phyloP scores from a whole-genome alignment of 2,888 invertebrate genomes.

The Hartigia nigra region DNA sequence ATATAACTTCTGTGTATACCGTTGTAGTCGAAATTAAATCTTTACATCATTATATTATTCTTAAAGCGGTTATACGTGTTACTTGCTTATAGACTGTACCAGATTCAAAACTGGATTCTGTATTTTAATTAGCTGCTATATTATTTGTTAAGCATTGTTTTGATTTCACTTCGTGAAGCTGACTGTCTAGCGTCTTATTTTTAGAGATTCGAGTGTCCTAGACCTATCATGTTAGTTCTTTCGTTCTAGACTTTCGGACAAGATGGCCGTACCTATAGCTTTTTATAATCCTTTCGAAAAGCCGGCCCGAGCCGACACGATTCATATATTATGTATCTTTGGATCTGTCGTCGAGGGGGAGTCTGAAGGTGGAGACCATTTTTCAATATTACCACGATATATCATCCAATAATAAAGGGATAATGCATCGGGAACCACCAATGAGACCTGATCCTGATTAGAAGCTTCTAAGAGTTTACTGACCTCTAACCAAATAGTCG shows the following conservation, averaged over 20 bases:
- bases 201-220: not conserved
- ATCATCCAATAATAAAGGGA: constrained; percentile 49
- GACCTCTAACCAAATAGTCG: constrained; percentile 28
- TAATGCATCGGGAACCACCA: constrained; percentile 40
- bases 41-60: not conserved
- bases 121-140: not conserved
- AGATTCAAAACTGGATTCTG: not conserved
- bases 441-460: constrained; percentile 44
- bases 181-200: not conserved
- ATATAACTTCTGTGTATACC: not conserved
- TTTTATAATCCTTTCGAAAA: constrained; percentile 37
- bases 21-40: not conserved
- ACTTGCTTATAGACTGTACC: not conserved
- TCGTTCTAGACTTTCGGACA: not conserved
- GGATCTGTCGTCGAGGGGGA: constrained; percentile 47
- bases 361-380: constrained; percentile 36
- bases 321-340: constrained; percentile 45
- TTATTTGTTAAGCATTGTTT: not conserved
- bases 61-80: not conserved
- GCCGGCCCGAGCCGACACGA: constrained; percentile 29
- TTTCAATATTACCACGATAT: constrained; percentile 53
- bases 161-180: not conserved
- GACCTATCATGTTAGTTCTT: not conserved
- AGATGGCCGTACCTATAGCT: too few relatives aligned
- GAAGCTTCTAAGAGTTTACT: constrained; percentile 39